Conservation (phyloP, 2,113 vertebrate species). For the Psilopsiagon aurifrons region DNA sequence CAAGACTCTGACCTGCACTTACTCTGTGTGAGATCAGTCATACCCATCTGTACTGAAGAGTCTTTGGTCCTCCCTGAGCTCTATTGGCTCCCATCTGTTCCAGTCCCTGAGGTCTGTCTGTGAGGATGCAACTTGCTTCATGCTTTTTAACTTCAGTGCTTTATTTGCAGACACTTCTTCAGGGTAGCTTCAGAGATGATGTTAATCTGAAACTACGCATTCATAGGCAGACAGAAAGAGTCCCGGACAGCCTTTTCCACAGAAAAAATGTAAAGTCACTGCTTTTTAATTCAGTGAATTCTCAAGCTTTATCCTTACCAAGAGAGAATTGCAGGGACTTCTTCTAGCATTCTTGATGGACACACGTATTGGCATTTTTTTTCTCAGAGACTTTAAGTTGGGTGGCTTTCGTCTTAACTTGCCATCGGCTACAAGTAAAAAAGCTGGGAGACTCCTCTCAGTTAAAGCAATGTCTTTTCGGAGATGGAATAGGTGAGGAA, state of each 20-base stretch:
- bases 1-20: not conserved
- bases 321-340: not conserved
- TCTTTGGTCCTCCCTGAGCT: not conserved
- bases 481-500: not conserved
- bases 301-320: not conserved
- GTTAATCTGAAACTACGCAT: not conserved
- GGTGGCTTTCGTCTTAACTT: not conserved
- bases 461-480: not conserved
- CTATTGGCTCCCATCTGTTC: not conserved
- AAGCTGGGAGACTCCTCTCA: not conserved
- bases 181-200: not conserved
- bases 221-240: not conserved
- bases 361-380: not conserved
- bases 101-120: not conserved
- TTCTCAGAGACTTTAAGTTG: not conserved
- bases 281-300: not conserved
- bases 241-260: not conserved
- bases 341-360: not conserved
- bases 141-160: not conserved
- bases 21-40: not conserved
- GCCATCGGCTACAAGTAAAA: not conserved
- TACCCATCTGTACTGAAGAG: not conserved
- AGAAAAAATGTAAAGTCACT: not conserved
- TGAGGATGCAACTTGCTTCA: not conserved
- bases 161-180: not conserved